Conservation (phyloP, 1,140 invertebrate species). For the Gryon sp. region DNA sequence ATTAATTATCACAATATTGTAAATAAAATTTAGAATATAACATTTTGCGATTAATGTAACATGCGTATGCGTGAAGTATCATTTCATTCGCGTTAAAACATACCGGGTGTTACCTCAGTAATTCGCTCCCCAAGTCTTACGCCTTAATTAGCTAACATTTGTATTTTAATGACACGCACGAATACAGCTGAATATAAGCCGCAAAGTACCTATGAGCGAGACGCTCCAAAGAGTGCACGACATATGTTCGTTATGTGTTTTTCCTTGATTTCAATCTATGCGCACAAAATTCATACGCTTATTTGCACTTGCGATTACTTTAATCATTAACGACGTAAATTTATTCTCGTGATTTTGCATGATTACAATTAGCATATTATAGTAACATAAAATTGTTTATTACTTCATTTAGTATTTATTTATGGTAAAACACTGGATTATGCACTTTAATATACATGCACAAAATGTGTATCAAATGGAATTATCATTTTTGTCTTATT, state of each 20-base stretch:
- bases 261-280: constrained; percentile 33
- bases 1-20: too few relatives aligned
- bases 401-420: too few relatives aligned
- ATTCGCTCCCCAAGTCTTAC: constrained; percentile 22
- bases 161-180: constrained; percentile 46
- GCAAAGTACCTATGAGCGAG: constrained; percentile 27
- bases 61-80: constrained; percentile 2
- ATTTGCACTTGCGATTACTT: constrained; percentile 35
- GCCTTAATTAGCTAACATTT: constrained; percentile 35
- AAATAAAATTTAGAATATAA: too few relatives aligned
- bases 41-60: too few relatives aligned
- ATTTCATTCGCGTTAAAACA: constrained; percentile 32
- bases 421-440: too few relatives aligned
- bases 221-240: constrained; percentile 3
- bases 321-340: constrained; percentile 15
- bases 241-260: constrained; percentile 40
- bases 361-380: constrained; percentile 2
- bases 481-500: too few relatives aligned
- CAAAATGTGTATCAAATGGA: too few relatives aligned
- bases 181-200: constrained; percentile 9
- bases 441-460: too few relatives aligned
- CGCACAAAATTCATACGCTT: constrained; percentile 35
- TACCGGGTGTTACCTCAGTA: constrained; percentile 20
- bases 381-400: background rate
- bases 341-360: constrained; percentile 10